Conservation (phyloP, 2,113 vertebrate species). For the Manacus vitellinus region DNA sequence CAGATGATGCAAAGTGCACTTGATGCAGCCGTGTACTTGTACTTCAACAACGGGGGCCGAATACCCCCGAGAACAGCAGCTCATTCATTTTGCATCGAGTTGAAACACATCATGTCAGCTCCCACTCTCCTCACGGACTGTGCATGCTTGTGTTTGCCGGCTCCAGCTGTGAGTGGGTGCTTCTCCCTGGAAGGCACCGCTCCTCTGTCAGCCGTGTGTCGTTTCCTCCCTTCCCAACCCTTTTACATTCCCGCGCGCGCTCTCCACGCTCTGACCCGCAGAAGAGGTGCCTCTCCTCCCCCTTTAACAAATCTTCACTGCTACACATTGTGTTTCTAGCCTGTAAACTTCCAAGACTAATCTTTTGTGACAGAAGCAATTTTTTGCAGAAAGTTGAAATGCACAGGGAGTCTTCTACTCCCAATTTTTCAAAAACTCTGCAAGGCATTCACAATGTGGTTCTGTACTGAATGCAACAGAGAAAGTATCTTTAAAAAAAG, state of each 20-base stretch:
- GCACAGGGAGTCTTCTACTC: not conserved
- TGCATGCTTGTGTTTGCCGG: not conserved
- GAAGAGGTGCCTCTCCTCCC: not conserved
- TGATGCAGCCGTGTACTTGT: not conserved
- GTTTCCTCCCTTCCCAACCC: not conserved
- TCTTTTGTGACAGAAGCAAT: not conserved
- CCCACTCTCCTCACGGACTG: not conserved
- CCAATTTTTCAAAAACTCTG: not conserved
- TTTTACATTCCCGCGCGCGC: accelerated
- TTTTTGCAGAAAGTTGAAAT: not conserved
- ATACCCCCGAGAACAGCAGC: constrained; percentile 17
- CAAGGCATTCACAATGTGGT: not conserved
- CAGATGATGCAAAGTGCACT: not conserved
- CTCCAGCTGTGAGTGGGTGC: not conserved
- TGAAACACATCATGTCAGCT: constrained; percentile 20
- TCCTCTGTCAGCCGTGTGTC: not conserved
- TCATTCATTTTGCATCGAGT: constrained; percentile 22
- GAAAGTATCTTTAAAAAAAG: not conserved
- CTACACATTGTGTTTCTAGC: not conserved
- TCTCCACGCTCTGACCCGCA: not conserved
- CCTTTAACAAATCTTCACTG: not conserved
- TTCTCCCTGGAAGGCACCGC: not conserved
- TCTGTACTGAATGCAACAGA: not conserved
- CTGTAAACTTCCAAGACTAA: not conserved
- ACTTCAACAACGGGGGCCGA: not conserved